phyloP scores from a whole-genome alignment of 2,113 vertebrate species.

The Deroptyus accipitrinus region DNA sequence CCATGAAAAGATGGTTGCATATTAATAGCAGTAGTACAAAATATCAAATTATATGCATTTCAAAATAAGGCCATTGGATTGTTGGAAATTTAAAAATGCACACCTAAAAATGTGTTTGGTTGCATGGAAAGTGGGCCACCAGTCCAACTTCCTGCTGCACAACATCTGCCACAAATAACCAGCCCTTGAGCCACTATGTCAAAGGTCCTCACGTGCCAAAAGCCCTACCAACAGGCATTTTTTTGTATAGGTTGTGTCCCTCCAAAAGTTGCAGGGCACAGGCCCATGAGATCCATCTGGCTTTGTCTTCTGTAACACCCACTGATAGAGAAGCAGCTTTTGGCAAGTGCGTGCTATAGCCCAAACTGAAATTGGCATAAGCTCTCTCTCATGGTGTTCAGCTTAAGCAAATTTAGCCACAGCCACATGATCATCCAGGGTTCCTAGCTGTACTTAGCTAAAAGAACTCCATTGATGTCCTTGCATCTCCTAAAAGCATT shows the following conservation, averaged over 20 bases:
- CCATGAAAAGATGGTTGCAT: slow-evolving; percentile 41
- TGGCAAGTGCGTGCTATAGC: background rate
- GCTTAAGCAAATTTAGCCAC: background rate
- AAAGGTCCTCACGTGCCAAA: slow-evolving; percentile 58
- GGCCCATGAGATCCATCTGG: background rate
- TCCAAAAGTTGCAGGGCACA: background rate
- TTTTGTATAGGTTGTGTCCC: fast-evolving
- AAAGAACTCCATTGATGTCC: background rate
- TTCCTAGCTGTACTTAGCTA: background rate
- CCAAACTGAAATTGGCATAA: too few species aligned
- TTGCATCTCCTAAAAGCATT: background rate
- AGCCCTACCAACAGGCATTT: slow-evolving; percentile 53
- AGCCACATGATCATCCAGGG: background rate
- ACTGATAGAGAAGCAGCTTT: background rate
- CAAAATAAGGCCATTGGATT: slow-evolving; percentile 61
- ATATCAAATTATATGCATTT: slow-evolving; percentile 62
- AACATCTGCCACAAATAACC: slow-evolving; percentile 74
- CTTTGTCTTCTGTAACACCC: background rate
- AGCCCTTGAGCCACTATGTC: slow-evolving; percentile 45
- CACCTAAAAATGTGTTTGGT: slow-evolving; percentile 64
- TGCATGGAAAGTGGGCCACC: slow-evolving; percentile 60
- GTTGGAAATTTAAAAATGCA: slow-evolving; percentile 63
- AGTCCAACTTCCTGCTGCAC: slow-evolving; percentile 63
- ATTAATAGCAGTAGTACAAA: slow-evolving; percentile 61
- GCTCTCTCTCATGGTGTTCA: background rate